Base-by-base conservation (phyloP, 2,797 vertebrate genomes). In the Hemitrygon akajei region DNA sequence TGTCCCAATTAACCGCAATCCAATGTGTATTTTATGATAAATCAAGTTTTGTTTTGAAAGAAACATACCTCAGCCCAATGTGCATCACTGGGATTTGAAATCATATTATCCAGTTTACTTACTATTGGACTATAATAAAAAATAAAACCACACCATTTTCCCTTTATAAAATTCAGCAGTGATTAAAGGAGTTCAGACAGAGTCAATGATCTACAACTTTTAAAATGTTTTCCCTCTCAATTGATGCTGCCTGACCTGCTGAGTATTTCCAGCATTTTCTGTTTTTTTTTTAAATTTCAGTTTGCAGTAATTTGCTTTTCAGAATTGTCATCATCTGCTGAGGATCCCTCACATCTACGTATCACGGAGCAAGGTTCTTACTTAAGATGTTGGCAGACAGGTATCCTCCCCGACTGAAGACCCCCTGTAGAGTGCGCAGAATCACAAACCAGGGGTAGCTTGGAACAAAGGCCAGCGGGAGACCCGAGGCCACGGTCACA, bases 321-420 rank as follows among this genome's bases (percentile, higher is more conserved):
- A 69, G 0, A 12, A 47, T 47, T 47, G 47, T 47, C 47, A 47
- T 47, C 47, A 47, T 47, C 47, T 47, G 47, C 47, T 47, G 47
- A 47, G 47, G 47, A 47, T 47, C 47, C 47, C 47, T 47, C 2
- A 47, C 2, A 9, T 14, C 66, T 73, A 27, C 14, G 47, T 92
- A 37, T 40, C 40, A 56, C 63, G 16, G 58, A n/a, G 5, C 80
- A 58, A 0, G 75, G 16, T 25, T 94, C 97, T 98, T 97, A 99
- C 99, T 97, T 22, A 99, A 97, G 94, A 99, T 98, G 0, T 98
- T 99, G 95, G 97, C 97, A 0, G 96, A 97, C 96, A 99, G 97
- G 98, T 98, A 99, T 0, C 98, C 98, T 93, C 98, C 98, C 94
- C 99, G 99, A 94, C 98, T 97, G 86, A 98, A 98, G 7, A 99